A percentile compares a stretch with the other conserved stretches of the same genome.
phyloP scores from a whole-genome alignment of 2,113 vertebrate genomes.

The Oreotragus oreotragus region DNA sequence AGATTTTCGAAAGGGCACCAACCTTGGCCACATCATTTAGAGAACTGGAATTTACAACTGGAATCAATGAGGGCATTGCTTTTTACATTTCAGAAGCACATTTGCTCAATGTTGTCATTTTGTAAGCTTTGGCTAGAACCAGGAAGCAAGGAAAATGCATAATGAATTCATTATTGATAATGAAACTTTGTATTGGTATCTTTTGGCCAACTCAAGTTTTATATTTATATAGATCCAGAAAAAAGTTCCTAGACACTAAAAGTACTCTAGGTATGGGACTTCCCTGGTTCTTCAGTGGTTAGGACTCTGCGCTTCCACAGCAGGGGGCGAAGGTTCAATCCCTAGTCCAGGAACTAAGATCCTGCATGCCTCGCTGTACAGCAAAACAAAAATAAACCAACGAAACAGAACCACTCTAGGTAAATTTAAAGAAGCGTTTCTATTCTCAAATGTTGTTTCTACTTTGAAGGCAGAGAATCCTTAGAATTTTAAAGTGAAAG shows the following conservation, averaged over 20 bases:
- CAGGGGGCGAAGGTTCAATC: not conserved
- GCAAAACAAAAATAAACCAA: not conserved
- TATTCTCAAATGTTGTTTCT: not conserved
- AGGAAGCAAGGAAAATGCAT: not conserved
- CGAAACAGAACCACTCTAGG: not conserved
- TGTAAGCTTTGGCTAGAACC: not conserved
- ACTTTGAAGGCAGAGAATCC: not conserved
- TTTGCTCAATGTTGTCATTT: not conserved
- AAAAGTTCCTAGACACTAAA: not conserved
- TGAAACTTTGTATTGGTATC: not conserved
- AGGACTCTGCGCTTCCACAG: not conserved
- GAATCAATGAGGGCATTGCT: not conserved
- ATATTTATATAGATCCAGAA: not conserved
- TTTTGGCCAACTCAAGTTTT: not conserved
- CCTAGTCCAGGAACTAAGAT: not conserved
- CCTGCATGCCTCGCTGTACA: not conserved
- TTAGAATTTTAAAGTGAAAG: slow-evolving; percentile 6
- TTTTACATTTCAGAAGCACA: not conserved
- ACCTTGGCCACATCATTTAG: not conserved
- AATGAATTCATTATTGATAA: not conserved
- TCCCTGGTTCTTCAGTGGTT: not conserved
- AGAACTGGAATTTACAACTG: not conserved
- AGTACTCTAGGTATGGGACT: not conserved
- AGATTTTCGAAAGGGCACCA: not conserved
- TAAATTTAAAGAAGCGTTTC: not conserved